Base-by-base conservation (phyloP, 2,888 invertebrate species). In the Meliscaeva auricollis region DNA sequence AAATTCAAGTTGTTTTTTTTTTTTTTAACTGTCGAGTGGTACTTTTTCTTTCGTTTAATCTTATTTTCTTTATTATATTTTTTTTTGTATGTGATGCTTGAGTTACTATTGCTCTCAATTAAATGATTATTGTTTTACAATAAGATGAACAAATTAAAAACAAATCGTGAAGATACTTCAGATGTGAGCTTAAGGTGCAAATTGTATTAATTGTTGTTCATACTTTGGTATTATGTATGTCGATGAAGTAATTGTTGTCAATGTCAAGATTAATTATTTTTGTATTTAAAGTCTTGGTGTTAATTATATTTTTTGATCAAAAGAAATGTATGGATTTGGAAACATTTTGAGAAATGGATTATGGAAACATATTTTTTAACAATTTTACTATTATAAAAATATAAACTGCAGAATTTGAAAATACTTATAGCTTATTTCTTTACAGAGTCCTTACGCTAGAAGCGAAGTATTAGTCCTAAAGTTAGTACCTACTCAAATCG, bases 1-100 rank as follows among this genome's bases (percentile, higher is more conserved):
- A 20, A 73, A 62, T 69, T 72, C 72, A 58, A 32, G 20, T 58
- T 44, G 26, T 58, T 15, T n/a, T 38, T 50, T 76, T 81, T 75
- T 26, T 26, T 26, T 26, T 26, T 26, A 3, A 26, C 69, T 17
- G 9, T 32, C 32, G 15, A 11, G 56, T 35, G 52, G 26, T 9
- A 30, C 30, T 48, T 72, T 48, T 46, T 20, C 26, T 13, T 62
- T 50, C 30, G 13, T 52, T 41, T 20, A 56, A 17, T 5, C 17
- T 48, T 32, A 30, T 26, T 30, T 73, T 13, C 26, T 38, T 52
- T 73, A n/a, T 4, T 26, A 26, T 26, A 26, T 26, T 3, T 26
- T 26, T 26, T 26, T 26, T 26, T 26, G 26, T 26, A 3, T 26
- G 26, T 26, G 26, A 0, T 7, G 7, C 13, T 22, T 50, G 13